These are phyloP conservation scores for Callaeas wilsoni DNA, from an alignment of 2,113 vertebrate species.

Conservation along the genomic window DNA sequence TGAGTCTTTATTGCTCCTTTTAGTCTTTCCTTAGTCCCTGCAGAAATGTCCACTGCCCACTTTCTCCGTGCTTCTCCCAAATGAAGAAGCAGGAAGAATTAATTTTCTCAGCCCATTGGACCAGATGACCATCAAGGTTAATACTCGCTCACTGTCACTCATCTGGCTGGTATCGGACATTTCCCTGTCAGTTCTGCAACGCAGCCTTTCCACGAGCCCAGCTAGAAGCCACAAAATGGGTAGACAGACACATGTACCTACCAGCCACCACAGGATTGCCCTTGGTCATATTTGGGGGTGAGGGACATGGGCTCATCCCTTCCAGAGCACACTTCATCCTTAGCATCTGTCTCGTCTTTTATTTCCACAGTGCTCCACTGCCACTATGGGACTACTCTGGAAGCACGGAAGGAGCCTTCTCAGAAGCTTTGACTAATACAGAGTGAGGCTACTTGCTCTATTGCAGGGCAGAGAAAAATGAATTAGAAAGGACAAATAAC, in stretches of 20 bases:
- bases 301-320: neutral
- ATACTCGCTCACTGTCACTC: neutral
- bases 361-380: neutral
- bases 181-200: neutral
- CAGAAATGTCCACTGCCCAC: neutral
- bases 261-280: neutral
- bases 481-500: neutral
- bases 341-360: neutral
- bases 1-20: neutral
- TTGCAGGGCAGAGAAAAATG: neutral
- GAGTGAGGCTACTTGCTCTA: neutral
- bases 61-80: neutral
- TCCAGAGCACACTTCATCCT: neutral
- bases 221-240: neutral
- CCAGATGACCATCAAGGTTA: neutral
- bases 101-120: neutral
- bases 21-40: neutral
- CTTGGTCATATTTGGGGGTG: neutral
- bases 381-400: neutral
- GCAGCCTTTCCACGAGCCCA: neutral
- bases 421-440: neutral
- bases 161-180: neutral
- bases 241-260: neutral
- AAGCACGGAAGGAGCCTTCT: neutral
- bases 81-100: neutral